These are phyloP conservation scores for Acanthisitta chloris DNA, from an alignment of 2,113 vertebrate species.

Conservation along the genomic window DNA sequence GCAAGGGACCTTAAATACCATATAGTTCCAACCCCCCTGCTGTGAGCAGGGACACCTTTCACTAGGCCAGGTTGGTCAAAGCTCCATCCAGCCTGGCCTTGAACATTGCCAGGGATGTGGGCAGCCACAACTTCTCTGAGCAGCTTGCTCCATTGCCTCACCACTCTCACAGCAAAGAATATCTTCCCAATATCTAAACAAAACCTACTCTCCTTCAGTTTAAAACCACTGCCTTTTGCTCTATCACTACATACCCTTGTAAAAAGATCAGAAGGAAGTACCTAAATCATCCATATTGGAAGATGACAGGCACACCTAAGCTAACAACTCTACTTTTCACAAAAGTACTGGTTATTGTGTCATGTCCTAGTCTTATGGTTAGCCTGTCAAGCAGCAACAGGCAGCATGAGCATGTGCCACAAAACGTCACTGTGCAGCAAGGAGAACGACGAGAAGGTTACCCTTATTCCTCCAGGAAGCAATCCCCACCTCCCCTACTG, in stretches of 20 bases:
- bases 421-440: not conserved
- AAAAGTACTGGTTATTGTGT: not conserved
- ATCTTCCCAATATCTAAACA: not conserved
- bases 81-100: not conserved
- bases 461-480: not conserved
- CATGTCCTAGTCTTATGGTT: not conserved
- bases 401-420: not conserved
- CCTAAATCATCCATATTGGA: not conserved
- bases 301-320: not conserved
- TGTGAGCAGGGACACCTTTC: not conserved
- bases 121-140: not conserved
- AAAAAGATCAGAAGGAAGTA: not conserved
- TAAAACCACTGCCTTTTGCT: not conserved
- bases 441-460: not conserved
- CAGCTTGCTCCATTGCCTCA: not conserved
- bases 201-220: not conserved
- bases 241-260: not conserved
- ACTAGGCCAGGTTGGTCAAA: not conserved
- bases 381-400: not conserved
- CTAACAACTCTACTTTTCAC: not conserved
- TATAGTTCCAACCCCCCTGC: not conserved
- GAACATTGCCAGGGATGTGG: not conserved
- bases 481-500: not conserved
- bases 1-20: not conserved
- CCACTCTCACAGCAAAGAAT: not conserved